Evolutionary conservation across 64 coral and sea anemone genomes (phyloP), one percentile per base, ranked within the genome.

Genomic region (Dendrophyllia cribrosa): DNA sequence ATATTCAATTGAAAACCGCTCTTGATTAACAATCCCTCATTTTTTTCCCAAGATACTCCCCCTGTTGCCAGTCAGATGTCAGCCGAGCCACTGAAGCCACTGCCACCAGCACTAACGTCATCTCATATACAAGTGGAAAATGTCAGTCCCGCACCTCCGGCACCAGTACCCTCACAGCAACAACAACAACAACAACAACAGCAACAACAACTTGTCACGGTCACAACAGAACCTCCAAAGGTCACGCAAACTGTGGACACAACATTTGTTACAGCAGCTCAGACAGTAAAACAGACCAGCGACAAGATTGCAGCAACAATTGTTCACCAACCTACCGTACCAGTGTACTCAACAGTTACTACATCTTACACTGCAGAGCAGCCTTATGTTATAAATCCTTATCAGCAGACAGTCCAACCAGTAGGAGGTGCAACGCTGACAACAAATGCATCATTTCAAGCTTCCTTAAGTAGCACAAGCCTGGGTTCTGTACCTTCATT

Each of bases 111-210:
- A 23, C 60, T 93, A 25, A 44, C 81, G 0, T 52, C 95, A 61
- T 79, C 95, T 61, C 91, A 94, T 8, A 61, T 97, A 49, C 95
- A 94, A 72, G 95, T 97, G 56, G 95, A 97, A 83, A 97, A 97
- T 59, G 93, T 97, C 59, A 97, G 95, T 66, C 95, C 95, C 46
- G 95, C 92, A 60, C 61, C 80, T 66, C 95, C 95, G 24, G 95
- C 92, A 50, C 61, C 80, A 5, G 20, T 47, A 17, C 62, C 80
- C 8, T 48, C 74, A 4, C 62, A 93, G 76, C 45, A 59, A 10
- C 34, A 56, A 17, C 56, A 22, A 59, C 44, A 53, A 9, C 87
- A 74, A 17, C 56, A 22, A 59, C 44, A 53, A 9, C 87, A 74
- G 15, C 87, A 74, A 61, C 86, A 66, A 20, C 51, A 52, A 51